These are phyloP conservation scores for Marasmarcha lunaedactyla DNA, from an alignment of 2,888 invertebrate genomes.

Conservation along the genomic window DNA sequence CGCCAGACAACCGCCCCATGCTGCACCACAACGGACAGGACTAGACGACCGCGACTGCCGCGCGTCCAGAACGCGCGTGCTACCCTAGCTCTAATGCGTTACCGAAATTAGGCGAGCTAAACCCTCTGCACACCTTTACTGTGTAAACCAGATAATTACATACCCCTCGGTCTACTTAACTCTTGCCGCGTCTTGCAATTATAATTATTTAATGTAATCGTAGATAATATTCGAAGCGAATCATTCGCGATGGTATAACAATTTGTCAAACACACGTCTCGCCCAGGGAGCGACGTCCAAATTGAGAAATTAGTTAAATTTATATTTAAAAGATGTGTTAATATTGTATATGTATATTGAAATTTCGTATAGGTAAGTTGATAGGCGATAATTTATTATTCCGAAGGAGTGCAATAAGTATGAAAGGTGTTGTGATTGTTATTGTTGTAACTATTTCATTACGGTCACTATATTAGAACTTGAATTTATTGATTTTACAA, in stretches of 20 bases:
- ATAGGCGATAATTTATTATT: conserved; percentile 58
- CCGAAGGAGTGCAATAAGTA: conserved; percentile 67
- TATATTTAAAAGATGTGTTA: conserved; percentile 65
- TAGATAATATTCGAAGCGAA: not conserved
- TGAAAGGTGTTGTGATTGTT: conserved; percentile 66
- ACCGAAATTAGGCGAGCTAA: too few species aligned
- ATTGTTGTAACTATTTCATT: conserved; percentile 30
- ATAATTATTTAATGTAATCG: not conserved
- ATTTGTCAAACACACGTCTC: not conserved
- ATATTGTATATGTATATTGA: conserved; percentile 66
- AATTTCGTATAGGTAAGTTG: conserved; percentile 49
- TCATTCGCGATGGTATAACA: not conserved
- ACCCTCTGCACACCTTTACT: too few species aligned
- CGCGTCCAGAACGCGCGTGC: not conserved
- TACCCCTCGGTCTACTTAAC: not conserved
- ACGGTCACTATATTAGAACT: not conserved
- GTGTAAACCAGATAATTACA: too few species aligned
- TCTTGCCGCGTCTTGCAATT: not conserved
- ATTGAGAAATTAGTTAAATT: conserved; percentile 58
- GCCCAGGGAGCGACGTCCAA: conserved; percentile 41
- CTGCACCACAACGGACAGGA: conserved; percentile 86
- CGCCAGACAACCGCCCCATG: conserved; percentile 74
- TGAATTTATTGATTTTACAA: not conserved
- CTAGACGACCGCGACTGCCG: conserved; percentile 44
- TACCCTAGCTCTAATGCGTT: not conserved